Conservation (phyloP, 2,888 invertebrate species). For the Celastrina argiolus region DNA sequence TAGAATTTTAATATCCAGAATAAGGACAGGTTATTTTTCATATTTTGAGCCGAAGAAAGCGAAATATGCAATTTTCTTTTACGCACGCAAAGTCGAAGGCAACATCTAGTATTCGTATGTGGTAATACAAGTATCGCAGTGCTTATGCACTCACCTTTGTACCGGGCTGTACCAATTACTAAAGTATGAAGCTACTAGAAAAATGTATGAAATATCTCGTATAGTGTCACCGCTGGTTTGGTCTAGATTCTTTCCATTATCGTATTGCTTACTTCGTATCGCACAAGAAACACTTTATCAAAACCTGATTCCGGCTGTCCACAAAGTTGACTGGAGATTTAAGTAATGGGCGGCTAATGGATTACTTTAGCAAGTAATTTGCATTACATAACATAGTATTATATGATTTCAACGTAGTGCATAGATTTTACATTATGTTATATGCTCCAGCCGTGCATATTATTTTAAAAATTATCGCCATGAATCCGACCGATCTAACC, state of each 20-base stretch:
- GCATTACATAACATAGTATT: slow-evolving; percentile 18
- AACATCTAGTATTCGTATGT: slow-evolving; percentile 64
- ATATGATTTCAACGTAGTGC: neutral
- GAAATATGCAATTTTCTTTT: too few species aligned
- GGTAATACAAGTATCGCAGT: slow-evolving; percentile 58
- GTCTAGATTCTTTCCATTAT: neutral
- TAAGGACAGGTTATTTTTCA: too few species aligned
- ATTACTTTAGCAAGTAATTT: slow-evolving; percentile 3
- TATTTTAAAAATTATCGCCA: neutral
- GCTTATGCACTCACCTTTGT: slow-evolving; percentile 39
- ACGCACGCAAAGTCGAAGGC: too few species aligned
- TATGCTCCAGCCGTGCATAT: neutral
- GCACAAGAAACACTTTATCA: slow-evolving; percentile 2
- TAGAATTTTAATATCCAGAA: too few species aligned
- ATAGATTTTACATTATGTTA: neutral
- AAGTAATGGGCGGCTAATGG: slow-evolving; percentile 2
- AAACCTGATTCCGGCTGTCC: slow-evolving; percentile 1
- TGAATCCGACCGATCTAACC: neutral
- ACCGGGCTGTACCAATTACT: neutral
- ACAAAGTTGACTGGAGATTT: neutral
- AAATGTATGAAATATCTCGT: neutral
- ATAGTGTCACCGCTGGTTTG: neutral
- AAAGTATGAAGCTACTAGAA: neutral
- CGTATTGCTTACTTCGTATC: neutral
- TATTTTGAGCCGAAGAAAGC: too few species aligned